Evolutionary conservation across 1,140 invertebrate genomes (phyloP).

Genomic region (Calephelis nemesis): DNA sequence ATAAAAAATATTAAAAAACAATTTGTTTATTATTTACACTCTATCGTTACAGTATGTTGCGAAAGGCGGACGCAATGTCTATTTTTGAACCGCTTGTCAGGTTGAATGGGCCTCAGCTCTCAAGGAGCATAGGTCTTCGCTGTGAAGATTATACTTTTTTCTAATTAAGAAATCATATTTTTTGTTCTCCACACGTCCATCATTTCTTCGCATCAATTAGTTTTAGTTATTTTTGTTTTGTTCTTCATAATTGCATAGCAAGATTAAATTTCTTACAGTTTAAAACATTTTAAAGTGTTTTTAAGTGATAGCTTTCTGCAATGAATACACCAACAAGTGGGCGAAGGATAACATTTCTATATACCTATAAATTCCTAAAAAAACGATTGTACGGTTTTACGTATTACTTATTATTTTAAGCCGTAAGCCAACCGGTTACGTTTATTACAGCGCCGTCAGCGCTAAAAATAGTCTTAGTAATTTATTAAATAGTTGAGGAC

Average conservation of each 20-base stretch:
- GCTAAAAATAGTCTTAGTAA: too few relatives aligned
- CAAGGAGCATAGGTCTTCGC: conserved; percentile 34
- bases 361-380: too few relatives aligned
- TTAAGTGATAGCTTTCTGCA: too few relatives aligned
- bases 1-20: too few relatives aligned
- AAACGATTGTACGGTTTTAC: too few relatives aligned
- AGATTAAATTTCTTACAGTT: neutral
- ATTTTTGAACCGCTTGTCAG: conserved; percentile 36
- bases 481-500: too few relatives aligned
- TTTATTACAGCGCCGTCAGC: too few relatives aligned
- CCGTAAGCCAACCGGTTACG: too few relatives aligned
- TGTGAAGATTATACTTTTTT: conserved; percentile 30
- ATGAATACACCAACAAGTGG: too few relatives aligned
- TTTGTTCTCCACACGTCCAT: conserved; percentile 15
- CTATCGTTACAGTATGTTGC: conserved; percentile 8
- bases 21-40: neutral
- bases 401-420: too few relatives aligned
- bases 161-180: conserved; percentile 36
- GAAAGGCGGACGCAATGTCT: conserved; percentile 23
- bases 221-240: neutral
- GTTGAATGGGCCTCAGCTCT: conserved; percentile 36
- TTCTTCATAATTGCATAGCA: neutral
- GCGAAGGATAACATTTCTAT: too few relatives aligned
- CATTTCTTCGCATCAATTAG: conserved; percentile 14
- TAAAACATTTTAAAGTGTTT: too few relatives aligned